These are phyloP conservation scores for Hoplias malabaricus DNA, from an alignment of 2,113 vertebrate species.

Conservation along the genomic window DNA sequence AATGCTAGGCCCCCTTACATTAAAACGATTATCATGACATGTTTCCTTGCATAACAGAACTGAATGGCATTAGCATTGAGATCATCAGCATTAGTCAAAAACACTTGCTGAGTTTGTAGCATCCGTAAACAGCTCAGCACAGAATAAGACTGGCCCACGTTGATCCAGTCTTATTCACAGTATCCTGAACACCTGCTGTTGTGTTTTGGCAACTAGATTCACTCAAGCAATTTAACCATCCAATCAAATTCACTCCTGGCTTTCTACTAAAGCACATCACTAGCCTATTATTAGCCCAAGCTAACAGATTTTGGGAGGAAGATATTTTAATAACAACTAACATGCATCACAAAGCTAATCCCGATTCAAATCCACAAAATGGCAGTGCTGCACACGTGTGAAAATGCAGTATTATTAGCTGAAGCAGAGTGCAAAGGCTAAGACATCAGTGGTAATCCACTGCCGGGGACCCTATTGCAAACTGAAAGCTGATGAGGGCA, in stretches of 20 bases:
- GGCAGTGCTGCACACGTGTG: neutral
- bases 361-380: neutral
- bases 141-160: neutral
- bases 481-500: conserved; percentile 55
- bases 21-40: too few species aligned
- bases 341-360: neutral
- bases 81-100: too few species aligned
- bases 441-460: conserved; percentile 34
- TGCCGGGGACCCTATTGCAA: conserved; percentile 37
- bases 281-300: neutral
- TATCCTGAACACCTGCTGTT: neutral
- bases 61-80: too few species aligned
- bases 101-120: neutral
- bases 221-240: neutral
- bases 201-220: neutral
- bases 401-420: conserved; percentile 22
- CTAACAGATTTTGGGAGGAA: neutral
- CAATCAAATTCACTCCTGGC: neutral
- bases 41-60: too few species aligned
- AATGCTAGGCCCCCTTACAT: too few species aligned
- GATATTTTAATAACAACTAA: neutral
- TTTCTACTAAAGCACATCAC: neutral
- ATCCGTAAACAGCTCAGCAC: neutral
- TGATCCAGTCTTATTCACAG: too few species aligned
- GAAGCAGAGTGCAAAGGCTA: conserved; percentile 33